Percentiles rank a stretch among this genome's conserved stretches.
These are phyloP conservation scores for Tipula unca DNA, from an alignment of 2,888 invertebrate species.

Conservation along the genomic window DNA sequence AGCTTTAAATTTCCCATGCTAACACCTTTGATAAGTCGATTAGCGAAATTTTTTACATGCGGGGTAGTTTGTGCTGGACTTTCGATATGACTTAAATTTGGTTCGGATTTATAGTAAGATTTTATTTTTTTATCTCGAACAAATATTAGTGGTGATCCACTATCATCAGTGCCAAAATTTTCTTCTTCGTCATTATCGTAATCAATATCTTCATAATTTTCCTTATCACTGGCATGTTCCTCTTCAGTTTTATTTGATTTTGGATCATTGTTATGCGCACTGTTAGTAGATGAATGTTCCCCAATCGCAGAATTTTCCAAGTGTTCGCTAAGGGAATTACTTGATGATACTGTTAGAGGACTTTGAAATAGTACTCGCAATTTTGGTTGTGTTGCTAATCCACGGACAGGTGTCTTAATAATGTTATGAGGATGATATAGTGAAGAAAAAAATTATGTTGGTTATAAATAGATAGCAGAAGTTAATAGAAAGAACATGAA, in stretches of 20 bases:
- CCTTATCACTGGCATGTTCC: background rate
- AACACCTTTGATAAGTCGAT: slow-evolving; percentile 38
- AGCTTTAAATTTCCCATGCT: slow-evolving; percentile 40
- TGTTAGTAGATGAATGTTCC: background rate
- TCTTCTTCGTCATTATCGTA: background rate
- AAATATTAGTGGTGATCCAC: background rate
- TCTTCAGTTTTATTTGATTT: background rate
- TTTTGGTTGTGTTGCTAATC: slow-evolving; percentile 33
- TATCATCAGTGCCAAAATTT: slow-evolving; percentile 28
- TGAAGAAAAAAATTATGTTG: background rate
- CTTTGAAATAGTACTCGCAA: slow-evolving; percentile 39
- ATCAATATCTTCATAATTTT: background rate
- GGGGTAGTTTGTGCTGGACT: background rate
- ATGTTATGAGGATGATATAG: slow-evolving; percentile 15
- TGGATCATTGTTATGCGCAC: background rate
- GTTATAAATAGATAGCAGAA: background rate
- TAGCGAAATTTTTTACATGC: slow-evolving; percentile 28
- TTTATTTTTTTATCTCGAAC: slow-evolving; percentile 28
- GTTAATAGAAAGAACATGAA: background rate
- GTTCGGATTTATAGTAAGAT: slow-evolving; percentile 39
- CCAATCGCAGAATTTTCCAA: background rate
- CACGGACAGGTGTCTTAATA: slow-evolving; percentile 36
- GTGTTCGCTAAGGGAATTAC: background rate
- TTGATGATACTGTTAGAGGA: slow-evolving; percentile 29
- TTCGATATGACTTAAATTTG: slow-evolving; percentile 33